Percentiles rank a stretch among this genome's conserved stretches.
phyloP scores from a whole-genome alignment of 2,888 invertebrate species.

The Pachliopta kotzebuea region DNA sequence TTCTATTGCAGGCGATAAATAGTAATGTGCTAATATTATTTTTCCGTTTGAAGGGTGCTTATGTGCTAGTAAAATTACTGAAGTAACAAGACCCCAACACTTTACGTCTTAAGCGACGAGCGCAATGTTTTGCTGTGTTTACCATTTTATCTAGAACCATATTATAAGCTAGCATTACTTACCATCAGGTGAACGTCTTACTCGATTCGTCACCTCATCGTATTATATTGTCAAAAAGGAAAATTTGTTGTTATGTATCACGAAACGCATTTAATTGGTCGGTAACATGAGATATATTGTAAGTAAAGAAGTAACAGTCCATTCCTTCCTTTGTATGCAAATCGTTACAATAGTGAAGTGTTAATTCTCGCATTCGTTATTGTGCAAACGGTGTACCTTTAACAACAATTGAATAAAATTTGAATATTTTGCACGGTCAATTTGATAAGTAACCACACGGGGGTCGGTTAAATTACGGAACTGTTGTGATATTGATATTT shows the following conservation, averaged over 20 bases:
- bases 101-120: too few species aligned
- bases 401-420: constrained; percentile 42
- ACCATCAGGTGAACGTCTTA: too few species aligned
- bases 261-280: constrained; percentile 5
- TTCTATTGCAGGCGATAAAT: too few species aligned
- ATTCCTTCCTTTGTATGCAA: constrained; percentile 39
- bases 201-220: too few species aligned
- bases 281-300: constrained; percentile 12
- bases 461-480: constrained; percentile 33
- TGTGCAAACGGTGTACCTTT: constrained; percentile 37
- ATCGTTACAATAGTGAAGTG: constrained; percentile 43
- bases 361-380: constrained; percentile 44
- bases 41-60: too few species aligned
- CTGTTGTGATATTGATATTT: constrained; percentile 53
- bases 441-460: constrained; percentile 62
- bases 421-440: constrained; percentile 70
- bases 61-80: too few species aligned
- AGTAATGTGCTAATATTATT: too few species aligned
- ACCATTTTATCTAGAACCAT: too few species aligned
- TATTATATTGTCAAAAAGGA: neutral
- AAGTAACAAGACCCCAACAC: too few species aligned
- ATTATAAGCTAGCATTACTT: too few species aligned
- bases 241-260: constrained; percentile 1
- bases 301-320: constrained; percentile 18
- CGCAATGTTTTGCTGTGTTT: too few species aligned